Evolutionary conservation across 2,113 vertebrate species (phyloP).

Genomic region (Galeopterus variegatus): DNA sequence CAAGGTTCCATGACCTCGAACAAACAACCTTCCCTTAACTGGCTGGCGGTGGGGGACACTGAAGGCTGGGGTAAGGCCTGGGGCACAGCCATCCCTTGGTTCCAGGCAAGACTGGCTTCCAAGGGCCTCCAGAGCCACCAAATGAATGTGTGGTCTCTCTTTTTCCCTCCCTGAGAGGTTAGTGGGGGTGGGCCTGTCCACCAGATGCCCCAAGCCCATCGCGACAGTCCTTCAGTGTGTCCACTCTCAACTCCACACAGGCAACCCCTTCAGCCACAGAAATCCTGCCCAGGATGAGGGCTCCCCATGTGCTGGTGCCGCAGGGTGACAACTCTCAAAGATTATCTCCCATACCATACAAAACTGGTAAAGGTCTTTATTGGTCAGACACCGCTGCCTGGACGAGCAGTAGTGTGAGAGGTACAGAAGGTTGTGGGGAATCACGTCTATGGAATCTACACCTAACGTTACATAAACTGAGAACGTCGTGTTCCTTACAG

Average conservation of each 20-base stretch:
- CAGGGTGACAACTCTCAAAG: background rate
- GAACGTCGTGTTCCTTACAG: constrained; percentile 33
- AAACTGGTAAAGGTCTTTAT: constrained; percentile 88
- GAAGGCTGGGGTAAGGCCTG: background rate
- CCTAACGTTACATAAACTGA: constrained; percentile 58
- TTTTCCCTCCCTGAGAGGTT: background rate
- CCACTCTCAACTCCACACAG: background rate
- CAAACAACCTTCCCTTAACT: background rate
- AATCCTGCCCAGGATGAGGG: background rate
- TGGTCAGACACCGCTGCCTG: constrained; percentile 83
- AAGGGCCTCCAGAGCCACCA: background rate
- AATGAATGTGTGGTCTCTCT: too few species aligned
- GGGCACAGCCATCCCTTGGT: background rate
- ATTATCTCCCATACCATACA: constrained; percentile 79
- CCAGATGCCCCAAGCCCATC: background rate
- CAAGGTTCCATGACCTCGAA: background rate
- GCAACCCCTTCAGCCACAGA: background rate
- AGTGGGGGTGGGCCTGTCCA: background rate
- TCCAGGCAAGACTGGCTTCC: background rate
- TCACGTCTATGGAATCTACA: constrained; percentile 78
- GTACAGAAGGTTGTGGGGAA: constrained; percentile 79
- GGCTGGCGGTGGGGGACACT: accelerated
- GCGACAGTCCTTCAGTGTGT: background rate
- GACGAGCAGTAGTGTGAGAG: constrained; percentile 73
- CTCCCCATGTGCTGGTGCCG: background rate